Base-by-base conservation (phyloP, 2,113 vertebrate genomes). In the Melanocharis versteri region DNA sequence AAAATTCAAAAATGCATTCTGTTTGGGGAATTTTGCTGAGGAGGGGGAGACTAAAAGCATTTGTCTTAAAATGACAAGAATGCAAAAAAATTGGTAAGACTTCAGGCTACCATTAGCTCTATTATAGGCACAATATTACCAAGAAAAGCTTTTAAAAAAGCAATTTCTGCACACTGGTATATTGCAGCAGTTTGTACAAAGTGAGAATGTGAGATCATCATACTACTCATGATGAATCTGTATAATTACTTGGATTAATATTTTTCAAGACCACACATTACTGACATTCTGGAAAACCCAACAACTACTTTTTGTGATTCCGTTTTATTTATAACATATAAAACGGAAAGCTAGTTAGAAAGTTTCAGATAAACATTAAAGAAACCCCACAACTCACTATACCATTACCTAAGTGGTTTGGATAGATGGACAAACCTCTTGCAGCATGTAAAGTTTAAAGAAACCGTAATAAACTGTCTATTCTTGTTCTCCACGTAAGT, bases 91-190 rank as follows among this genome's bases (percentile, higher is more conserved):
- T 24, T 27, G 47, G 0, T 35, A 87, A 75, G 9, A 57, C 7
- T 58, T 45, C 1, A 37, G 31, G 33, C 31, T 61, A 78, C 0
- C 0, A 0, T 54, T 64, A 61, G 33, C 23, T 78, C 77, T 91
- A 80, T 44, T 66, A 15, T 8, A 72, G 70, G 33, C 22, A 47
- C 0, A 4, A 69, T 33, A 85, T 47, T 61, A 30, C 28, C 15
- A 72, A 13, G 12, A 80, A 95, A 28, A 44, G 26, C 39, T 81
- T 94, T 64, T n/a, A 15, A 93, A 73, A 82, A 84, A 40, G 23
- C 19, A 28, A 30, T 57, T 94, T 83, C 58, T 71, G 47, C 44
- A 62, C 21, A 28, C 14, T 2, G 0, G 14, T 45, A 30, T 35
- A 58, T 2, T 54, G 81, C 15, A 76, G 65, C 53, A 68, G 18